phyloP scores from a whole-genome alignment of 2,797 vertebrate genomes.

The Podarcis siculus region DNA sequence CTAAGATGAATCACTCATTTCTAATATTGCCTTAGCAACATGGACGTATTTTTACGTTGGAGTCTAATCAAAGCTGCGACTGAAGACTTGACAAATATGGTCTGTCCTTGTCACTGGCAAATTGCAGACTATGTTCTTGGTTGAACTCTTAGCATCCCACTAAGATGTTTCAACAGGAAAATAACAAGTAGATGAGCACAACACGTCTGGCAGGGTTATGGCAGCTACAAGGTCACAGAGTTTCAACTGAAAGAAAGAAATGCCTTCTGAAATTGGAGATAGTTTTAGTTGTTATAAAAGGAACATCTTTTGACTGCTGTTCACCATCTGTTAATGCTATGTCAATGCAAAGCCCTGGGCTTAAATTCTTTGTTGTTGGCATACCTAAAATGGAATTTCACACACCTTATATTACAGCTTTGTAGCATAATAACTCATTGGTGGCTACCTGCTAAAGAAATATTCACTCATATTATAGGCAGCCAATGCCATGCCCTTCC shows the following conservation, averaged over 20 bases:
- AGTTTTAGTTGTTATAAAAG: not conserved
- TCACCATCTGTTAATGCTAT: not conserved
- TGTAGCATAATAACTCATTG: not conserved
- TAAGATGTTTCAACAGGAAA: constrained; percentile 16
- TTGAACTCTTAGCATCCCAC: not conserved
- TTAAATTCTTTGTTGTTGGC: not conserved
- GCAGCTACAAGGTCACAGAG: not conserved
- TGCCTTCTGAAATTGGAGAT: not conserved
- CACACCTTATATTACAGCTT: not conserved
- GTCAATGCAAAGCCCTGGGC: not conserved
- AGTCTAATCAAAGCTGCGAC: constrained; percentile 22
- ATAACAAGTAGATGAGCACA: constrained; percentile 6
- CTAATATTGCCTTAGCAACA: constrained; percentile 37
- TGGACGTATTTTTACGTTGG: constrained; percentile 10
- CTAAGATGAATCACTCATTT: not conserved
- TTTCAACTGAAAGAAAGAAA: not conserved
- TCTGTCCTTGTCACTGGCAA: not conserved
- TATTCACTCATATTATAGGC: not conserved
- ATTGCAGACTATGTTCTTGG: constrained; percentile 31
- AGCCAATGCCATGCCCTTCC: too few relatives aligned
- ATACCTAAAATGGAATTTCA: not conserved
- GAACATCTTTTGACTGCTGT: not conserved
- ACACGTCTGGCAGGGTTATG: not conserved
- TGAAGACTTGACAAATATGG: constrained; percentile 37
- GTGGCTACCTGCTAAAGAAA: not conserved